Evolutionary conservation across 2,797 vertebrate genomes (phyloP).

Genomic region (Macrochelys suwanniensis): DNA sequence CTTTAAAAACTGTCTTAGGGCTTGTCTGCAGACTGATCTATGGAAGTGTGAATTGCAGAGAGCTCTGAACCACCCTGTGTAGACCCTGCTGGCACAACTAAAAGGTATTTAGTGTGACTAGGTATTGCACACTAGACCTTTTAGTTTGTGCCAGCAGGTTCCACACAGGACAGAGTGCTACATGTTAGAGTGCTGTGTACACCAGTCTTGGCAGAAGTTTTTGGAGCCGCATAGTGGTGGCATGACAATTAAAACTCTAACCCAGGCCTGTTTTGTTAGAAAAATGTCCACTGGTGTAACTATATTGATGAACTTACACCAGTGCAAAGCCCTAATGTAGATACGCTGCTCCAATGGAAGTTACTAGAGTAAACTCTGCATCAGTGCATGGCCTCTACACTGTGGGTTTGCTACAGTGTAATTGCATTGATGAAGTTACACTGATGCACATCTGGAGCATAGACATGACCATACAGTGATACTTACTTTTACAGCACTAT

Average conservation of each 20-base stretch:
- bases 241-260: slow-evolving; percentile 8
- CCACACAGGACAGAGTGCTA: too few relatives aligned
- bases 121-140: too few relatives aligned
- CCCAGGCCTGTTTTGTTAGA: neutral
- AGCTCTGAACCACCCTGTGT: neutral
- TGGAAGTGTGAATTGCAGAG: neutral
- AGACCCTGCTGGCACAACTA: too few relatives aligned
- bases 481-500: slow-evolving; percentile 23
- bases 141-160: too few relatives aligned
- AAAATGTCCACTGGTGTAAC: neutral
- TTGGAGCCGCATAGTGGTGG: neutral
- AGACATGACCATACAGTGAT: slow-evolving; percentile 2
- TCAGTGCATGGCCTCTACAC: neutral
- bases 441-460: neutral
- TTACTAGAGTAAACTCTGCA: neutral
- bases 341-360: neutral
- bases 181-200: too few relatives aligned
- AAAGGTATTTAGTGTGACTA: too few relatives aligned
- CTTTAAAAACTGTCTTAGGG: slow-evolving; percentile 3
- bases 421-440: neutral
- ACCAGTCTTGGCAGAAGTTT: slow-evolving; percentile 24
- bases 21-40: neutral
- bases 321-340: neutral
- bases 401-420: neutral
- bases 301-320: neutral